Evolutionary conservation across 2,113 vertebrate species (phyloP).

Genomic region (Motacilla tschutschensis): DNA sequence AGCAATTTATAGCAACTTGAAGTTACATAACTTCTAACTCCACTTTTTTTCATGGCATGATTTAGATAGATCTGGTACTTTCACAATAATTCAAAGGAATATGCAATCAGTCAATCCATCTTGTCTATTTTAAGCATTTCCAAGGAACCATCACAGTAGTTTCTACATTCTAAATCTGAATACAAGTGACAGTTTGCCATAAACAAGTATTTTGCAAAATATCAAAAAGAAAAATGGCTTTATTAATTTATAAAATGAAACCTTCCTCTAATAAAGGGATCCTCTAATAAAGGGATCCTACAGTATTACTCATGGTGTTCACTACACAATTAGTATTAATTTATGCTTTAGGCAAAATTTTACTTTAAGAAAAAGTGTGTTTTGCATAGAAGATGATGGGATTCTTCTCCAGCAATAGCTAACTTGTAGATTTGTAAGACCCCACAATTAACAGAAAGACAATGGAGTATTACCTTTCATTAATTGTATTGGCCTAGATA

Average conservation of each 20-base stretch:
- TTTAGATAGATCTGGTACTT: constrained; percentile 45
- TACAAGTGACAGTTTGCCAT: constrained; percentile 14
- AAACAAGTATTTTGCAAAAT: constrained; percentile 33
- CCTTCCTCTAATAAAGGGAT: not conserved
- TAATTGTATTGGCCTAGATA: not conserved
- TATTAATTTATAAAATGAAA: not conserved
- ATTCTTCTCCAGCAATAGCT: not conserved
- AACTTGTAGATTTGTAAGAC: not conserved
- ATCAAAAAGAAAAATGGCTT: not conserved
- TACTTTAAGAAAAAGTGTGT: not conserved
- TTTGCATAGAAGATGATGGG: not conserved
- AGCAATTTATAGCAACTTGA: constrained; percentile 52
- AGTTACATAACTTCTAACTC: constrained; percentile 56
- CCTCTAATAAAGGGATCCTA: not conserved
- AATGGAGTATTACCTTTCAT: not conserved
- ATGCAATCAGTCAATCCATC: constrained; percentile 48
- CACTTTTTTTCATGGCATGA: constrained; percentile 25
- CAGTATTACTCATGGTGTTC: not conserved
- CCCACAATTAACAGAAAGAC: not conserved
- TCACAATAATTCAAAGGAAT: constrained; percentile 57
- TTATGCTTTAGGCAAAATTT: not conserved
- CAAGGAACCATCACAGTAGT: not conserved
- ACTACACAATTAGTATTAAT: not conserved
- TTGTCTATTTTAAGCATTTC: constrained; percentile 47
- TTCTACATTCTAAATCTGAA: constrained; percentile 18